Evolutionary conservation across 2,797 vertebrate species (phyloP).

Genomic region (Leptodactylus fallax): DNA sequence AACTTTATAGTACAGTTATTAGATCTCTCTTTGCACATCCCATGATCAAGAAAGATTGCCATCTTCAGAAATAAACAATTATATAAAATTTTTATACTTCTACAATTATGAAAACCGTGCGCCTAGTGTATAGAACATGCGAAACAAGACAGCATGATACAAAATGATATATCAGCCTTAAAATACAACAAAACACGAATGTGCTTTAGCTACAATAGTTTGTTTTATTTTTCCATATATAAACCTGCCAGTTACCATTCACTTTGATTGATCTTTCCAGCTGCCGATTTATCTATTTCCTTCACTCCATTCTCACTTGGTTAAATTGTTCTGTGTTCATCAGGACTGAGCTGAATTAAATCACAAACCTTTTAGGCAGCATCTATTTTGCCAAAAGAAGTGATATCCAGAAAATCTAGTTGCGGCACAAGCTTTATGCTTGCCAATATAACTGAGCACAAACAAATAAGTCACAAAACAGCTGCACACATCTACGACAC

Average conservation of each 20-base stretch:
- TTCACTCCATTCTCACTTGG: not conserved
- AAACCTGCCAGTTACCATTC: not conserved
- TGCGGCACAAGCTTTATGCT: not conserved
- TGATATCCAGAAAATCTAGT: not conserved
- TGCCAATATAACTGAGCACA: constrained; percentile 22
- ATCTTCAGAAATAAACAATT: too few relatives aligned
- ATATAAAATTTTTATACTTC: too few relatives aligned
- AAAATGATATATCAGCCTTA: not conserved
- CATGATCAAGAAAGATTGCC: too few relatives aligned
- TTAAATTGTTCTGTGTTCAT: constrained; percentile 39
- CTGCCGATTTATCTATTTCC: constrained; percentile 22
- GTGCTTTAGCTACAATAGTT: not conserved
- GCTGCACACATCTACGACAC: not conserved
- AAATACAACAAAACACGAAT: not conserved
- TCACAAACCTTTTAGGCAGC: constrained; percentile 32
- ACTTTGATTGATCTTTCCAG: constrained; percentile 21
- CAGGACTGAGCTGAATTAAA: constrained; percentile 19
- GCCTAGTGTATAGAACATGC: not conserved
- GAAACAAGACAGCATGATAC: not conserved
- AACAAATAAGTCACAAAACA: not conserved
- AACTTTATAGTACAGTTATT: too few relatives aligned
- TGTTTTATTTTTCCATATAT: not conserved
- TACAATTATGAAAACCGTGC: not conserved
- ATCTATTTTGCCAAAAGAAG: constrained; percentile 20
- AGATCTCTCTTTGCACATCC: too few relatives aligned